Evolutionary conservation across 2,113 vertebrate species (phyloP), one percentile per base, ranked within the genome.

Genomic region (Chamaea fasciata): DNA sequence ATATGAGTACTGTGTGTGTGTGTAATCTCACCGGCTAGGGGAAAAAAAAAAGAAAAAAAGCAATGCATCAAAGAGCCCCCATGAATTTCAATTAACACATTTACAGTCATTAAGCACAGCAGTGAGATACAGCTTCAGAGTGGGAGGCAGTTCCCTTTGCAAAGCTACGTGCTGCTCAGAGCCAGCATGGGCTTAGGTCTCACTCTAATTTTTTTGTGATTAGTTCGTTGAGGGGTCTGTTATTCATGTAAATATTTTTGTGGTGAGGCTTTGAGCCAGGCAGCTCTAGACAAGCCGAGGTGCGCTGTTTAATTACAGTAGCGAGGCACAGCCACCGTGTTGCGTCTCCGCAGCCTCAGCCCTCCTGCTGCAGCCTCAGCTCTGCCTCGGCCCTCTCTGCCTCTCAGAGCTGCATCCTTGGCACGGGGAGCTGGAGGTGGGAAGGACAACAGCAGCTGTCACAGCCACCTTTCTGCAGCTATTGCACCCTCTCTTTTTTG

Each of bases 71-170:
- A 86, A 94, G 93, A 91, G 27, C 70, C 75, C 75, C 93, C 79
- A 49, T 96, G 88, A 94, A 96, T 97, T 96, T 95, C 90, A 96
- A 80, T 96, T 95, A 97, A 94, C 79, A 60, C 88, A 87, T 96
- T 96, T 96, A 71, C 88, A 94, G 90, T 96, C 93, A 92, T 96
- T 95, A 97, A 83, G 93, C 90, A 90, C 90, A 90, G 89, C 96
- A 67, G 84, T 4, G 19, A 68, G 89, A 79, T 91, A 28, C 30
- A 50, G 83, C 56, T 44, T 70, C 28, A 2, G 83, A 92, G 93
- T 74, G 88, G 88, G 95, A 96, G 76, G 87, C 89, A 89, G 87
- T 82, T 95, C 87, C 91, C 84, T 89, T 94, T 78, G 76, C 81
- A 85, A 89, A 84, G 79, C 78, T 77, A 39, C 15, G 18, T 91